Conservation (phyloP, 2,888 invertebrate genomes). For the Nomada flava region DNA sequence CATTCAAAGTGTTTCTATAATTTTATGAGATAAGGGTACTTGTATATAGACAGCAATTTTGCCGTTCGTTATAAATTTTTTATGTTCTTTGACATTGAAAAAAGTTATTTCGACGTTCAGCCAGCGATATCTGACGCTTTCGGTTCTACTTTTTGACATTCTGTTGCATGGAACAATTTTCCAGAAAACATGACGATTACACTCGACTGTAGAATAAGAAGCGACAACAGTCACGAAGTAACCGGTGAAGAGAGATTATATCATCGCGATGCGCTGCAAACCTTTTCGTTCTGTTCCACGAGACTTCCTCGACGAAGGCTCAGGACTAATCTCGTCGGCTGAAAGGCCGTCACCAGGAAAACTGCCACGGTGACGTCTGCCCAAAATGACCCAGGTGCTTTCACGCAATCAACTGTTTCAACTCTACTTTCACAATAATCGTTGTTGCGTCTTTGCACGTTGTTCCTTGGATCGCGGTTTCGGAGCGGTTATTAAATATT, state of each 20-base stretch:
- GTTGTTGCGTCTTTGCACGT: constrained; percentile 13
- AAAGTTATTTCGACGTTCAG: no score
- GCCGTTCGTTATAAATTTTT: no score
- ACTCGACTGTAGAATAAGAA: not conserved
- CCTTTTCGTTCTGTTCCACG: constrained; percentile 49
- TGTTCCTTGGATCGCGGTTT: no score
- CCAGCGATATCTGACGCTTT: no score
- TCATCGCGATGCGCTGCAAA: constrained; percentile 4
- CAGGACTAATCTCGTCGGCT: constrained; percentile 75
- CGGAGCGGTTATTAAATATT: no score
- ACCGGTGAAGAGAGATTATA: constrained; percentile 29
- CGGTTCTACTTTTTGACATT: no score
- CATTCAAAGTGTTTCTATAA: no score
- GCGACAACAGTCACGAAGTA: not conserved
- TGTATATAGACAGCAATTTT: no score
- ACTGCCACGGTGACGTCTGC: constrained; percentile 20
- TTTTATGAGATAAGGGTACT: no score
- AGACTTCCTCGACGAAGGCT: constrained; percentile 58
- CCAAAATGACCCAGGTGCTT: constrained; percentile 52
- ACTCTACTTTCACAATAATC: constrained; percentile 45
- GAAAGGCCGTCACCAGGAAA: constrained; percentile 63
- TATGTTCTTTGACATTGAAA: no score
- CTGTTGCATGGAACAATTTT: not conserved
- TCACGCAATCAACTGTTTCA: constrained; percentile 46
- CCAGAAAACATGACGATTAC: not conserved